Conservation (phyloP, 2,113 vertebrate genomes). For the Sialia sialis region DNA sequence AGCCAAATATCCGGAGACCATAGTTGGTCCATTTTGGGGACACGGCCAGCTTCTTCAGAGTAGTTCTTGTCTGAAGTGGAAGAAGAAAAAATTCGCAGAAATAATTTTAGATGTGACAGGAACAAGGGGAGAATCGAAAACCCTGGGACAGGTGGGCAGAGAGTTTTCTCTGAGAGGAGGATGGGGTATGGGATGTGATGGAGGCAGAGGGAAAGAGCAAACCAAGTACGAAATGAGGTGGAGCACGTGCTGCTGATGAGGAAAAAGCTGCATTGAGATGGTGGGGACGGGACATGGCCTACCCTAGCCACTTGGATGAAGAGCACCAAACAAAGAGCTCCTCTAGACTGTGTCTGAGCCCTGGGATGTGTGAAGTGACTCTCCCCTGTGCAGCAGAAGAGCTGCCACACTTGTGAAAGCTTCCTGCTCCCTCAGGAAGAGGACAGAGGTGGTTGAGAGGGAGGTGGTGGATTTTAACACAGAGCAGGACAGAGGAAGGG, state of each 20-base stretch:
- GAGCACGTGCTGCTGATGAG: neutral
- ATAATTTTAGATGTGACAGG: neutral
- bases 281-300: neutral
- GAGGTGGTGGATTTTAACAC: neutral
- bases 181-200: rapidly evolving
- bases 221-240: neutral
- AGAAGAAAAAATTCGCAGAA: neutral
- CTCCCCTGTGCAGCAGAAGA: neutral
- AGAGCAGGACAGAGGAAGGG: neutral
- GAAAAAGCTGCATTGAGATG: neutral
- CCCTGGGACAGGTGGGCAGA: neutral
- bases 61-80: constrained; percentile 78
- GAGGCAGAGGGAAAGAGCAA: neutral
- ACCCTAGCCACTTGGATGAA: neutral
- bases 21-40: constrained; percentile 90
- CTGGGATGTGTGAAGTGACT: neutral
- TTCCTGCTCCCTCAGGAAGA: neutral
- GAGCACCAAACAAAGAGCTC: neutral
- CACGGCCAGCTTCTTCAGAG: constrained; percentile 84
- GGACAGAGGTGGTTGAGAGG: neutral
- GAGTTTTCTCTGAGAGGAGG: neutral
- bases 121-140: neutral
- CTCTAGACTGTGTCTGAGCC: neutral
- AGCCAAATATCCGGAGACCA: constrained; percentile 93
- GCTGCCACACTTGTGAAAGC: neutral